These are phyloP conservation scores for Tarsius wallacei DNA, from an alignment of 2,797 vertebrate species.

Conservation along the genomic window DNA sequence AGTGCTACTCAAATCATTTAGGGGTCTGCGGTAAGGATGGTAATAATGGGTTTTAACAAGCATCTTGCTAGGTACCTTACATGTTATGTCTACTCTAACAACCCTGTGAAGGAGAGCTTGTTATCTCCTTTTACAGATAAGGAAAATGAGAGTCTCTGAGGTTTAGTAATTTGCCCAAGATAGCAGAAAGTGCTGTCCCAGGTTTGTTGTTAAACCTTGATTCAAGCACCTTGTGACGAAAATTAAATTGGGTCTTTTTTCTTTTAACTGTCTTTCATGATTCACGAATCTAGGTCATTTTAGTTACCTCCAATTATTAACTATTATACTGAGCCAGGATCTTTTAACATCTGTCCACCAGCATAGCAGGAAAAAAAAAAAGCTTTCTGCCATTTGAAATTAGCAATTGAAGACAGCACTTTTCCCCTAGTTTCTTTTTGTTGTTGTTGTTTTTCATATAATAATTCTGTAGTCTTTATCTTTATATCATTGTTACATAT, in stretches of 20 bases:
- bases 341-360: not conserved
- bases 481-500: not conserved
- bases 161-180: constrained; percentile 6
- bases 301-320: constrained; percentile 55
- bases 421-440: constrained; percentile 1
- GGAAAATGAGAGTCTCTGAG: not conserved
- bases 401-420: not conserved
- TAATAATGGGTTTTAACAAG: not conserved
- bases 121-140: not conserved
- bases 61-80: not conserved
- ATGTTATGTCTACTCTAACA: constrained; percentile 31
- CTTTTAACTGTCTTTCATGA: not conserved
- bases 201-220: not conserved
- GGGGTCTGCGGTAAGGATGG: not conserved
- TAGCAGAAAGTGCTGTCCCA: not conserved
- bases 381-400: not conserved
- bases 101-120: not conserved
- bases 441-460: not conserved
- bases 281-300: not conserved
- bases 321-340: not conserved
- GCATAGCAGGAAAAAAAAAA: not conserved
- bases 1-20: not conserved
- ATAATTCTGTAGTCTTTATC: not conserved
- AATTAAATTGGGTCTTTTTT: not conserved
- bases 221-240: constrained; percentile 34